Conservation (phyloP, 37 sponge, comb jelly and placozoan genomes). For the Bolinopsis microptera region DNA sequence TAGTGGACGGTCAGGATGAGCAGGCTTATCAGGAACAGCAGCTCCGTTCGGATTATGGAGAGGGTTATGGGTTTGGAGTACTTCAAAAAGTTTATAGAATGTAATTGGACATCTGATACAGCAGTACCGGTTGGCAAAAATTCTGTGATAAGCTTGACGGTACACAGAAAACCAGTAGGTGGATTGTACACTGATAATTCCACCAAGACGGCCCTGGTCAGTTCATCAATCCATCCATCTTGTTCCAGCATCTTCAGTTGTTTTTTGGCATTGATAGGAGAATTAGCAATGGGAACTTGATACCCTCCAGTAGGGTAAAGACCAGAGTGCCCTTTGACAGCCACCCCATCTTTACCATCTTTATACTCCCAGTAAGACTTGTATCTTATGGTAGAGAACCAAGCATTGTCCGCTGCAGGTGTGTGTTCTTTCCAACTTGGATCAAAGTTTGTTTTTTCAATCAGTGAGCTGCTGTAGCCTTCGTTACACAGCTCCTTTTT, state of each 20-base stretch:
- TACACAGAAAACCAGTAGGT: constrained; percentile 28
- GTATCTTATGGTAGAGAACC: background rate
- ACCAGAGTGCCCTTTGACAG: background rate
- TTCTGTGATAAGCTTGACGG: constrained; percentile 29
- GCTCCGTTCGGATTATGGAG: background rate
- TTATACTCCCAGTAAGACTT: constrained; percentile 28
- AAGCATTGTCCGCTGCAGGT: background rate
- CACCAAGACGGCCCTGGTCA: constrained; percentile 23
- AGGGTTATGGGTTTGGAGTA: background rate
- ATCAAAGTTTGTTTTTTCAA: background rate
- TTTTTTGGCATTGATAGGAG: constrained; percentile 1
- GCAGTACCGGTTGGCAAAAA: constrained; percentile 30
- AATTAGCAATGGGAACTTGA: constrained; percentile 14
- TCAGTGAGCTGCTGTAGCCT: background rate
- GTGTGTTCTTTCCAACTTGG: background rate
- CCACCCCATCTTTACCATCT: background rate
- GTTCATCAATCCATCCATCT: constrained; percentile 22
- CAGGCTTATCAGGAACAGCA: background rate
- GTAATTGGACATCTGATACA: background rate
- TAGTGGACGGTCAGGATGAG: constrained; percentile 1
- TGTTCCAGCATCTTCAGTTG: background rate
- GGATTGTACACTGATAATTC: constrained; percentile 57
- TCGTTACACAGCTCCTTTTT: background rate
- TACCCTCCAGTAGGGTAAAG: constrained; percentile 1
- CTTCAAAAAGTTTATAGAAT: constrained; percentile 15